phyloP scores from a whole-genome alignment of 2,888 invertebrate species.

The Erpobdella octoculata region DNA sequence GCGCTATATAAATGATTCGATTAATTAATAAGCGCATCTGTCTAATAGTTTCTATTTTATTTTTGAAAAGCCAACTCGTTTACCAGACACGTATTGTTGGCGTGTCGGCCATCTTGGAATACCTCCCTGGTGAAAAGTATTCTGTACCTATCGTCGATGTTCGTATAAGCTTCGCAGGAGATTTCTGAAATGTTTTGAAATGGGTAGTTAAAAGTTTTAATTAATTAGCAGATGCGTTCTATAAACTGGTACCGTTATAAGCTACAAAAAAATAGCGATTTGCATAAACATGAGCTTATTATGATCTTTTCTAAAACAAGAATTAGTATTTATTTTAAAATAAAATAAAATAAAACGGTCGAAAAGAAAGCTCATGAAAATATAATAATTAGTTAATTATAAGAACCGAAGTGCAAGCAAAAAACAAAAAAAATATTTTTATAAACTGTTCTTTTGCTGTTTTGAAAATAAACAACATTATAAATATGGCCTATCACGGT shows the following conservation, averaged over 20 bases:
- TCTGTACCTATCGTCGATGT: slow-evolving; percentile 18
- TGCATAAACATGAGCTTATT: no score
- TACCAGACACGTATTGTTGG: slow-evolving; percentile 6
- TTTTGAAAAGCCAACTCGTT: no score
- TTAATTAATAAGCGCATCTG: no score
- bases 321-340: neutral
- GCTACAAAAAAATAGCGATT: no score
- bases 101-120: slow-evolving; percentile 4
- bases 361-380: neutral
- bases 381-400: neutral
- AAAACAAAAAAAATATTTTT: neutral
- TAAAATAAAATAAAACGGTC: neutral
- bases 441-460: neutral
- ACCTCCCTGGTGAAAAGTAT: slow-evolving; percentile 28
- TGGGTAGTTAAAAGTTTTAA: no score
- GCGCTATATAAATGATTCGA: no score
- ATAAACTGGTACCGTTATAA: no score
- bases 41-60: no score
- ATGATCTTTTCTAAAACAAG: neutral
- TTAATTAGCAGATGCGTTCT: no score
- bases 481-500: neutral
- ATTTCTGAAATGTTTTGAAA: no score
- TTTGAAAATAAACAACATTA: neutral
- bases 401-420: neutral
- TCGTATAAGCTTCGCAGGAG: slow-evolving; percentile 28